phyloP scores from a whole-genome alignment of 2,888 invertebrate species.

The Conops quadrifasciatus region DNA sequence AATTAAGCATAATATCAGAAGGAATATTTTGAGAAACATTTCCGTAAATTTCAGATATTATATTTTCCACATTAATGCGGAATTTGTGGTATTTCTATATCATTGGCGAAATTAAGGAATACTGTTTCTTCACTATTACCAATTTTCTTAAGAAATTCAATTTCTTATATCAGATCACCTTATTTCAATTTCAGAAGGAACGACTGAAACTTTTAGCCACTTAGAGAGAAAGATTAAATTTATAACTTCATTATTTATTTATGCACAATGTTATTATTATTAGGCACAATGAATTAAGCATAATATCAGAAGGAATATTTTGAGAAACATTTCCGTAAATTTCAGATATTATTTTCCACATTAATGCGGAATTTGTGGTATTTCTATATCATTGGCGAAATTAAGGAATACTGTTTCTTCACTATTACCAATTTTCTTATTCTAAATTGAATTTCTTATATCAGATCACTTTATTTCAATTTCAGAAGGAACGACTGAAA shows the following conservation, averaged over 20 bases:
- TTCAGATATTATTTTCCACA: too few species aligned
- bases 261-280: background rate
- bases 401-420: background rate
- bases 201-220: too few species aligned
- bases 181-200: too few species aligned
- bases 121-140: too few species aligned
- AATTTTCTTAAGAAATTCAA: too few species aligned
- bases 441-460: too few species aligned
- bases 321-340: background rate
- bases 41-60: too few species aligned
- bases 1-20: background rate
- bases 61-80: background rate
- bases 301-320: background rate
- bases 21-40: background rate
- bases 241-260: background rate
- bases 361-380: background rate
- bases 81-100: constrained; percentile 1
- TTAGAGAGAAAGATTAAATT: too few species aligned
- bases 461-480: too few species aligned
- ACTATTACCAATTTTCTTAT: too few species aligned
- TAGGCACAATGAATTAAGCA: background rate
- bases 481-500: constrained; percentile 35
- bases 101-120: background rate
- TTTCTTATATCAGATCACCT: too few species aligned
- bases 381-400: background rate